Evolutionary conservation across 2,797 vertebrate genomes (phyloP).

Genomic region (Crenuchus spilurus): DNA sequence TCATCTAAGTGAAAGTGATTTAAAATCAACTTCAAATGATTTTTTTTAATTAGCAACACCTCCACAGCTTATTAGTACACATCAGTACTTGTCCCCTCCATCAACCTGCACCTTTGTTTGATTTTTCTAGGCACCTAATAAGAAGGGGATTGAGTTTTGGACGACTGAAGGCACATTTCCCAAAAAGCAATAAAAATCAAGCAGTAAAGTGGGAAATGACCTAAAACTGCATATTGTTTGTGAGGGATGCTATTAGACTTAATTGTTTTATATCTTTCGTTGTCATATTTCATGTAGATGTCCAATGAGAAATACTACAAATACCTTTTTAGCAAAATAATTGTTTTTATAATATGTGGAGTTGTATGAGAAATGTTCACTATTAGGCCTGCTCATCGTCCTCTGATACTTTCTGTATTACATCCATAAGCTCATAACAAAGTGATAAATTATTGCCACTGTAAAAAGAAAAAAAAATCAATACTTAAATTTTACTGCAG

Average conservation of each 20-base stretch:
- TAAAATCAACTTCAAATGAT: not conserved
- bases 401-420: not conserved
- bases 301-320: not conserved
- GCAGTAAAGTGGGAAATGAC: not conserved
- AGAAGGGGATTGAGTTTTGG: conserved; percentile 1
- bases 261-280: no score
- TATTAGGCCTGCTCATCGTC: not conserved
- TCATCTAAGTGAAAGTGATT: not conserved
- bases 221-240: not conserved
- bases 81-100: not conserved
- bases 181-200: not conserved
- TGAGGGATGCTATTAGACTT: no score
- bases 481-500: not conserved
- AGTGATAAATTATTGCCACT: not conserved
- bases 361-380: not conserved
- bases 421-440: not conserved
- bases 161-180: conserved; percentile 1
- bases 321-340: not conserved
- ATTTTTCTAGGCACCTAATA: conserved; percentile 3
- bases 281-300: not conserved
- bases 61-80: not conserved
- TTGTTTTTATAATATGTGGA: not conserved
- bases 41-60: not conserved
- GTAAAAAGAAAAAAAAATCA: not conserved
- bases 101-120: not conserved